Base-by-base conservation (phyloP, 1,140 invertebrate genomes). In the Laodelphax striatellus region DNA sequence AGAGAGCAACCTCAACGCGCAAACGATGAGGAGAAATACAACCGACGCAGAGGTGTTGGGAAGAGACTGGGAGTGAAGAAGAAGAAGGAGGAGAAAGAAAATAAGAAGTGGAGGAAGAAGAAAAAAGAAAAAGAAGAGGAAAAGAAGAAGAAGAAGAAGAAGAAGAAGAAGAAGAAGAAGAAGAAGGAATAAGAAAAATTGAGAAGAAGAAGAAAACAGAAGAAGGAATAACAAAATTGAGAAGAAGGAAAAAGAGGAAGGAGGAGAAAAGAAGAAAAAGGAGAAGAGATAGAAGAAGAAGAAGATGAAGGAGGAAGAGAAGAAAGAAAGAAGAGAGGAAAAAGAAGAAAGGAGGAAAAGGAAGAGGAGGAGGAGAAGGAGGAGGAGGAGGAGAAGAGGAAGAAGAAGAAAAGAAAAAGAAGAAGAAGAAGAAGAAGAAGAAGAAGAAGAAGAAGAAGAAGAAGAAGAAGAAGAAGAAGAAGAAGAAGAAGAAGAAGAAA, bases 321-420 rank as follows among this genome's bases (percentile, higher is more conserved):
- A 58, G 60, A 59, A 60, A 52, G 57, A 58, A 59, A 46, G 59
- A 52, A 57, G 61, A 42, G 57, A 54, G 19, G 28, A 50, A 53
- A 57, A 42, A 65, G 52, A 63, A 60, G 57, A 55, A 64, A 60
- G 64, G 55, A 55, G 58, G 60, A 22, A n/a, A 54, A 34, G 34
- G 55, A 58, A 62, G 57, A 60, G 50, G 57, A 58, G 41, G 58
- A 52, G 43, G 53, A 41, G 55, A 54, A 57, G 57, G 55, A 62
- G 44, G 41, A 63, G 60, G 64, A 24, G 57, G 58, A 60, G 44
- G 52, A 55, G 52, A 50, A 62, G 28, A 55, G 54, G 50, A 55
- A 58, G 50, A 58, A 64, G 63, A 60, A 65, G 56, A 67, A 53
- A 64, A 55, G 62, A 57, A 61, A 56, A 58, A 60, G 67, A 66